Base-by-base conservation (phyloP, 2,888 invertebrate genomes). In the Rotaria macrura region DNA sequence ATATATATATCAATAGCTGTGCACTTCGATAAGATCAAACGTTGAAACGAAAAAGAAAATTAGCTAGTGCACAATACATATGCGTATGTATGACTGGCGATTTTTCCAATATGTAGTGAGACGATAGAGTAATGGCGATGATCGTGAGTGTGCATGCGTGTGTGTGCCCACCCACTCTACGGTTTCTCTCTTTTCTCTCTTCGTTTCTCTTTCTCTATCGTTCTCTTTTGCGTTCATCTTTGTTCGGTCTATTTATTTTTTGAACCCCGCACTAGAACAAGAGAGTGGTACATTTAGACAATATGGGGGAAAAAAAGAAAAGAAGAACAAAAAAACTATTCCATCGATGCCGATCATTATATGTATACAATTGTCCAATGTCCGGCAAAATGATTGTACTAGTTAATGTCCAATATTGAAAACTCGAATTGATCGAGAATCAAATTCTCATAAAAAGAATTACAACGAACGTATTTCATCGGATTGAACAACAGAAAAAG, bases 181-280 rank as follows among this genome's bases (percentile, higher is more conserved):
- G 29, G 29, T 57, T 57, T 57, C n/a, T 57, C 55, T 57, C 55
- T 29, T 9, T n/a, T 65, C 52, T 65, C 65, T 65, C 65, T 65
- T 34, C 34, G 34, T 34, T 65, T 34, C 38, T 34, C 20, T 65
- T 20, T 65, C 65, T 65, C 65, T 65, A 1, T 65, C 65, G 34
- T 65, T 65, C 34, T 65, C 29, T 34, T 34, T 29, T 34, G 20
- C 29, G 65, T 65, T 65, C 65, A 65, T 65, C 65, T 17, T 65
- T 34, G 34, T 65, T 34, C 65, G 65, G 65, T 65, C 65, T 65
- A 65, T 65, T 65, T 65, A 65, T 65, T 65, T 65, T 65, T 65
- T 65, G 65, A 65, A 65, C 65, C 20, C 34, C 14, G 38, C 34
- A 38, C 65, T 65, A 34, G 65, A 65, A 4, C 14, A 65, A 65